Evolutionary conservation across 2,797 vertebrate species (phyloP), one percentile per base, ranked within the genome.

Genomic region (Scleropages formosus): DNA sequence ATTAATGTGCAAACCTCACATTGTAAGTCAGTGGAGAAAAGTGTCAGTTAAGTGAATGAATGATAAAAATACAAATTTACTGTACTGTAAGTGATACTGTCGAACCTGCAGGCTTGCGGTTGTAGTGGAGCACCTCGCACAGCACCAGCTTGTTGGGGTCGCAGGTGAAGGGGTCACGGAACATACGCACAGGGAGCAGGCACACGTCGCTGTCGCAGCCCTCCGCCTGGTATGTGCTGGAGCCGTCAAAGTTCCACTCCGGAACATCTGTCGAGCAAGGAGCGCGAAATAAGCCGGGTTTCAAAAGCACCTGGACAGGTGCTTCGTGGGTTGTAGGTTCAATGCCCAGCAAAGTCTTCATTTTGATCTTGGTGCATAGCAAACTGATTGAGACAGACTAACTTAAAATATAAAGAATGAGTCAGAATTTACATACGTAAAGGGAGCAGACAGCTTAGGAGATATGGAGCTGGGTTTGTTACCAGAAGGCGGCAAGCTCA

Each of bases 121-220:
- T 90, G 84, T 92, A 92, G 16, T 94, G 93, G 18, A 95, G 80
- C 75, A 96, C 95, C 53, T 97, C 94, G 0, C 96, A 97, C 72
- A 97, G 86, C 60, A 97, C 94, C 78, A 97, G 87, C 77, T 97
- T 97, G 89, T 97, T 96, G 53, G 94, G 95, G 80, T 96, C 93
- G 8, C 92, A 82, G 49, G 80, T 89, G 76, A 97, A 95, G 0
- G 95, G 95, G 78, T 97, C 94, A 72, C 90, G 90, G 86, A 97
- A 96, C 88, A 97, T 94, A 75, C 80, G 0, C 4, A 94, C 89
- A 0, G 96, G 95, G 51, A 94, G 59, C 64, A 97, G 89, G 86
- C 92, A 94, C 94, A 95, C 95, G 85, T 97, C 95, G 0, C 93
- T 95, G 89, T 95, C 92, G 77, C 88, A 91, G 20, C 89, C 91